phyloP scores from a whole-genome alignment of 1,140 invertebrate species.

The Gryllus bimaculatus region DNA sequence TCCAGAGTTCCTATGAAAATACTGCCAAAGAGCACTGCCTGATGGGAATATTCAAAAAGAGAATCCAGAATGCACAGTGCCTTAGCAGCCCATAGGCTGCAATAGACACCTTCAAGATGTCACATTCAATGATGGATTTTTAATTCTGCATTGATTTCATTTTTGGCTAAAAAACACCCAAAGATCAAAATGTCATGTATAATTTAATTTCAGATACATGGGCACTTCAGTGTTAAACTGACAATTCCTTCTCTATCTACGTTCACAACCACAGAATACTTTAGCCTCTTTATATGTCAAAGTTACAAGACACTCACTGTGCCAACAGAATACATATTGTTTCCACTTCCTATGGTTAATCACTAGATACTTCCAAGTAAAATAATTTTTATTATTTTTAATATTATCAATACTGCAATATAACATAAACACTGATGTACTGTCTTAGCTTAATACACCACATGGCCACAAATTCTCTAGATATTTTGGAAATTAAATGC shows the following conservation, averaged over 20 bases:
- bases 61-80: too few relatives aligned
- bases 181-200: background rate
- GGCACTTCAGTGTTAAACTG: background rate
- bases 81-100: too few relatives aligned
- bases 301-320: background rate
- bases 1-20: background rate
- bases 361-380: background rate
- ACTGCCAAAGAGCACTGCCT: background rate
- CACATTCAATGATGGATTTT: background rate
- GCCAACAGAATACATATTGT: background rate
- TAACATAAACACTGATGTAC: background rate
- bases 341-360: background rate
- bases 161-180: background rate
- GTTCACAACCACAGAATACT: background rate
- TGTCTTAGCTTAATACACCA: constrained; percentile 1
- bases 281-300: background rate
- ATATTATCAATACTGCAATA: background rate
- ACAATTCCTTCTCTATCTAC: background rate
- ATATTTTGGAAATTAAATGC: background rate
- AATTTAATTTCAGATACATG: background rate
- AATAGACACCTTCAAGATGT: too few relatives aligned
- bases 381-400: background rate
- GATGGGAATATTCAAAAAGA: background rate
- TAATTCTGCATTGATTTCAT: background rate
- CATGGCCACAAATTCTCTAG: background rate